Conservation (phyloP, 2,797 vertebrate genomes). For the Eulemur albifrons region DNA sequence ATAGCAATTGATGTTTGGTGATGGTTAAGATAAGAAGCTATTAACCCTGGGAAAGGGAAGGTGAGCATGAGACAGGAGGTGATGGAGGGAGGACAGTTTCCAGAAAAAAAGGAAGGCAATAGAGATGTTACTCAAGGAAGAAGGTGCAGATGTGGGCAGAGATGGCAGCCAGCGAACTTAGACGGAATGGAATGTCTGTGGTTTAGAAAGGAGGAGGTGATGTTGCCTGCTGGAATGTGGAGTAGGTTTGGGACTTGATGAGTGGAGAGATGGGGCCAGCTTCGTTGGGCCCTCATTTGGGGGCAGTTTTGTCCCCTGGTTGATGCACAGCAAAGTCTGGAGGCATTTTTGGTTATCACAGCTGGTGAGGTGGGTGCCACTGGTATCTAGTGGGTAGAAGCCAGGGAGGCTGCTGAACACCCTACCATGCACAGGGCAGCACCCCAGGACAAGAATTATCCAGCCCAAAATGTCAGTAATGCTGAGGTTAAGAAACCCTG, state of each 20-base stretch:
- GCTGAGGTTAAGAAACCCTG: neutral
- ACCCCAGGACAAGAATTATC: neutral
- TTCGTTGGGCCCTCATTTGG: neutral
- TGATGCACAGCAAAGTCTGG: neutral
- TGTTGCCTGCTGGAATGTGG: neutral
- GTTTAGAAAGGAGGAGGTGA: neutral
- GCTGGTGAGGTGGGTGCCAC: fast-evolving
- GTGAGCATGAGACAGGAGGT: fast-evolving
- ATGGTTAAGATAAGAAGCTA: neutral
- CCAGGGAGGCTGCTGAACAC: neutral
- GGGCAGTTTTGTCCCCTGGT: neutral
- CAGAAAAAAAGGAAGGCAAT: neutral
- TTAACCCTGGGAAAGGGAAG: neutral
- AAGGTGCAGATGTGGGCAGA: neutral
- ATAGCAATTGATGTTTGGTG: neutral
- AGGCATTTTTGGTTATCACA: neutral
- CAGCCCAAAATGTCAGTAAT: neutral
- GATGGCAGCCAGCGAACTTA: fast-evolving
- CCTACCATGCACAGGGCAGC: fast-evolving
- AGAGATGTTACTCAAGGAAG: neutral
- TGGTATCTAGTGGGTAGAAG: neutral
- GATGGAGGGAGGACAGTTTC: neutral
- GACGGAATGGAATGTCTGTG: neutral
- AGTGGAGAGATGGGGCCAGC: neutral
- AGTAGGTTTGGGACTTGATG: too few relatives aligned